phyloP scores from a whole-genome alignment of 1,140 invertebrate genomes.

The Muscidifurax raptorellus region DNA sequence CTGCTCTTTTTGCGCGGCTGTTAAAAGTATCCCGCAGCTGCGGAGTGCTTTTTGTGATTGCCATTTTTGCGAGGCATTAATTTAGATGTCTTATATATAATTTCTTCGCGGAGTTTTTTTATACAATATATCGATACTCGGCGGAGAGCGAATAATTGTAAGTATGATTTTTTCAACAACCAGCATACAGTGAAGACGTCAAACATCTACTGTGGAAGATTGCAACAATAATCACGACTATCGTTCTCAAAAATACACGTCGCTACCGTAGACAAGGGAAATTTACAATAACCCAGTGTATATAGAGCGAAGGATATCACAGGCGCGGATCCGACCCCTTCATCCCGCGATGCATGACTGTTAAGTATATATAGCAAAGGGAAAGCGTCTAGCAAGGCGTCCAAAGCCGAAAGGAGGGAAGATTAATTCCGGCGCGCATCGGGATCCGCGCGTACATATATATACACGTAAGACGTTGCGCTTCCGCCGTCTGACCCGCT shows the following conservation, averaged over 20 bases:
- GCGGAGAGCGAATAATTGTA: not conserved
- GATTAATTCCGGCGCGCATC: constrained; percentile 38
- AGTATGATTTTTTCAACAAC: no score
- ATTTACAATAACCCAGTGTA: not conserved
- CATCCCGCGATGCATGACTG: not conserved
- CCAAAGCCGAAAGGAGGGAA: constrained; percentile 7
- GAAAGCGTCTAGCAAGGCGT: not conserved
- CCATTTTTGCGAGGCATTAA: not conserved
- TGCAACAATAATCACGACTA: no score
- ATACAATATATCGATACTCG: not conserved
- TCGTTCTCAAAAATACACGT: no score
- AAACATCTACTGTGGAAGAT: no score
- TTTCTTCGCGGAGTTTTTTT: not conserved
- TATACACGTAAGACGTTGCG: constrained; percentile 1
- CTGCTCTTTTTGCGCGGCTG: constrained; percentile 13
- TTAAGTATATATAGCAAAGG: not conserved
- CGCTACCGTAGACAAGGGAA: not conserved
- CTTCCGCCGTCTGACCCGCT: constrained; percentile 5
- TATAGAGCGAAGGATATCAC: not conserved
- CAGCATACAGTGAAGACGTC: no score
- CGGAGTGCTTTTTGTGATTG: not conserved
- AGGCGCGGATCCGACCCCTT: not conserved
- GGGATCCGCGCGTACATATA: not conserved
- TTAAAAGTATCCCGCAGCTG: not conserved
- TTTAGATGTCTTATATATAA: not conserved